Evolutionary conservation across 2,113 vertebrate genomes (phyloP).

Genomic region (Channa argus): DNA sequence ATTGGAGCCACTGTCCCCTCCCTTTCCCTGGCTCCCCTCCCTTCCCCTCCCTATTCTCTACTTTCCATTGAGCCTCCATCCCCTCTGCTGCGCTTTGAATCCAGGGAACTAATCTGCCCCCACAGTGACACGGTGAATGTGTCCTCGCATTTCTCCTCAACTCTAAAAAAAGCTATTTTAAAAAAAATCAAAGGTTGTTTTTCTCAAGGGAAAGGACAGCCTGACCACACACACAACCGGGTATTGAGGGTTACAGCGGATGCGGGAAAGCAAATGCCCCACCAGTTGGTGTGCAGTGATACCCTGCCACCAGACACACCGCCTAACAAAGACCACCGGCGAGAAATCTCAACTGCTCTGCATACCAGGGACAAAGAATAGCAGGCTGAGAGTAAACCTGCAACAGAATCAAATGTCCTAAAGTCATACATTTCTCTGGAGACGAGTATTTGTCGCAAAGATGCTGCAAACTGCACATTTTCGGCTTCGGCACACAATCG

Average conservation of each 20-base stretch:
- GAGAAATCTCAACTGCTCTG: slow-evolving; percentile 48
- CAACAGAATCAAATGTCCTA: not conserved
- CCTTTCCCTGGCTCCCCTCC: slow-evolving; percentile 58
- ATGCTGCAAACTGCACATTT: slow-evolving; percentile 47
- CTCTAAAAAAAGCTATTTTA: not conserved
- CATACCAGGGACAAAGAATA: slow-evolving; percentile 19
- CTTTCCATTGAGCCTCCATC: slow-evolving; percentile 61
- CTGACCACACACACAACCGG: slow-evolving; percentile 9
- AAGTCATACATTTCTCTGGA: not conserved
- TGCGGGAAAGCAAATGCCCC: slow-evolving; percentile 59
- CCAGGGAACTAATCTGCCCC: slow-evolving; percentile 41
- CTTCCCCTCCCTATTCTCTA: slow-evolving; percentile 65
- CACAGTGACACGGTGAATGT: slow-evolving; percentile 13
- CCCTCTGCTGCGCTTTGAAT: slow-evolving; percentile 57
- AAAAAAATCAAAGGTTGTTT: not conserved
- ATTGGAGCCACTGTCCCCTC: slow-evolving; percentile 65
- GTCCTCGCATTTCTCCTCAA: not conserved
- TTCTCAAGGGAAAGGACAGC: not conserved
- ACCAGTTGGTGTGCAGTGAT: slow-evolving; percentile 64
- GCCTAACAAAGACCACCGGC: slow-evolving; percentile 74
- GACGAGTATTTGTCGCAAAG: slow-evolving; percentile 63
- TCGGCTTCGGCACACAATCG: not conserved
- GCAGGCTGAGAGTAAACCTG: not conserved
- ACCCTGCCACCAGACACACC: slow-evolving; percentile 50
- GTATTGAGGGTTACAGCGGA: slow-evolving; percentile 30